A percentile compares a stretch with the other conserved stretches of the same genome.
These are phyloP conservation scores for Podarcis muralis DNA, from an alignment of 2,113 vertebrate genomes.

Conservation along the genomic window DNA sequence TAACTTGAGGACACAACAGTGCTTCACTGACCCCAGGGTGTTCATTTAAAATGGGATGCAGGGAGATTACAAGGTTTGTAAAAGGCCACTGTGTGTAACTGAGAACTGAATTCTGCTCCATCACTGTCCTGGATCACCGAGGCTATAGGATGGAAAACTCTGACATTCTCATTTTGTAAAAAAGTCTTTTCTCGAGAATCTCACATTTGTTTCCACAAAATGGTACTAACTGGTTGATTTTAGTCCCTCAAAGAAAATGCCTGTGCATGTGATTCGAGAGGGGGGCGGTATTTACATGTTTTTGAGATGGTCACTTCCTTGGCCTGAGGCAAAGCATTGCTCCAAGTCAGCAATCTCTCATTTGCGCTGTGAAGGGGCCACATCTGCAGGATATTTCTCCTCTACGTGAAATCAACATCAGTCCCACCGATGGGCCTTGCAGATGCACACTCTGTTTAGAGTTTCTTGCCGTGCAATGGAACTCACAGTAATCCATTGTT, in stretches of 20 bases:
- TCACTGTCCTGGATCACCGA: background rate
- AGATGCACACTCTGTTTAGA: background rate
- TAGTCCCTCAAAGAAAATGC: background rate
- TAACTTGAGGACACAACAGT: fast-evolving
- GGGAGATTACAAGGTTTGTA: background rate
- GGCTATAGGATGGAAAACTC: background rate
- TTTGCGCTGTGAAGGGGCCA: background rate
- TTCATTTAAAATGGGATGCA: background rate
- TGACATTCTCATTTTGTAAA: background rate
- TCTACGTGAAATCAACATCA: background rate
- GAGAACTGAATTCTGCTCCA: background rate
- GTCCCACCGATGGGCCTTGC: background rate
- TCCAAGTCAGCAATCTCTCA: background rate
- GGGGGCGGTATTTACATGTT: background rate
- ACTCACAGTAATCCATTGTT: background rate
- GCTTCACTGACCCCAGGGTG: background rate
- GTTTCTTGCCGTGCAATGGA: background rate
- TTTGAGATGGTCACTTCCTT: background rate
- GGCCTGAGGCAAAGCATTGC: background rate
- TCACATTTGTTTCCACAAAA: background rate
- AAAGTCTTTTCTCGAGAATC: background rate
- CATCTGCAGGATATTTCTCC: too few relatives aligned
- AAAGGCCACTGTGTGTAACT: background rate
- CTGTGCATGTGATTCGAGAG: background rate
- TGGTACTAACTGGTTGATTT: background rate